Conservation (phyloP, 2,797 vertebrate genomes). For the Philypnodon macrostomus region DNA sequence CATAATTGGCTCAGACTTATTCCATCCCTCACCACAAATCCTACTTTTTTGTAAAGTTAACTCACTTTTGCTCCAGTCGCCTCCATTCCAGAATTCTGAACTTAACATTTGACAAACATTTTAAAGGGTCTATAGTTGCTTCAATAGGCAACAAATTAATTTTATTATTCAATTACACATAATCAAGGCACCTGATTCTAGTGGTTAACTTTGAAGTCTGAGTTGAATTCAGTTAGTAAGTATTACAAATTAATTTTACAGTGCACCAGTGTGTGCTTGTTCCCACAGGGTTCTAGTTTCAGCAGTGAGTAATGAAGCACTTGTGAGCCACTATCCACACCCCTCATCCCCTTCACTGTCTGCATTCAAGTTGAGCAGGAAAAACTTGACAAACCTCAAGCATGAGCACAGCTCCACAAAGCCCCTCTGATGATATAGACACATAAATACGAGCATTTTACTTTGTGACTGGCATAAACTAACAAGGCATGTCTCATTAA, state of each 20-base stretch:
- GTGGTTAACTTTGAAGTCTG: background rate
- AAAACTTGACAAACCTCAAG: slow-evolving; percentile 73
- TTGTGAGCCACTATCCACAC: slow-evolving; percentile 48
- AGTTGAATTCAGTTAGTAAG: slow-evolving; percentile 10
- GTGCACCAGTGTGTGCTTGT: slow-evolving; percentile 72
- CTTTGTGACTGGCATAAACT: slow-evolving; percentile 14
- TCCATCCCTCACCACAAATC: too few relatives aligned
- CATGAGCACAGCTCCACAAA: slow-evolving; percentile 50
- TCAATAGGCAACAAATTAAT: too few relatives aligned
- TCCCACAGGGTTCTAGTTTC: slow-evolving; percentile 83
- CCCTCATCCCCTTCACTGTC: slow-evolving; percentile 29
- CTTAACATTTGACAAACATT: too few relatives aligned
- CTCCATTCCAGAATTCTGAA: too few relatives aligned
- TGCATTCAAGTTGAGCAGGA: slow-evolving; percentile 69
- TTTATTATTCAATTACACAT: too few relatives aligned
- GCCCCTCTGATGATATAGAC: slow-evolving; percentile 38
- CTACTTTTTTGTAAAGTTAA: too few relatives aligned
- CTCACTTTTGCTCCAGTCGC: too few relatives aligned
- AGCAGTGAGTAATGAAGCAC: slow-evolving; percentile 66
- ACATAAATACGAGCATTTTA: slow-evolving; percentile 18
- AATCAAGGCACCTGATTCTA: too few relatives aligned
- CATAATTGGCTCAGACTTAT: too few relatives aligned
- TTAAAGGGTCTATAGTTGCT: too few relatives aligned
- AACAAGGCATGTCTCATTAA: slow-evolving; percentile 27
- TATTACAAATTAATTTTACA: slow-evolving; percentile 45